Evolutionary conservation across 2,888 invertebrate species (phyloP), one percentile per base, ranked within the genome.

Genomic region (Sisyra terminalis): DNA sequence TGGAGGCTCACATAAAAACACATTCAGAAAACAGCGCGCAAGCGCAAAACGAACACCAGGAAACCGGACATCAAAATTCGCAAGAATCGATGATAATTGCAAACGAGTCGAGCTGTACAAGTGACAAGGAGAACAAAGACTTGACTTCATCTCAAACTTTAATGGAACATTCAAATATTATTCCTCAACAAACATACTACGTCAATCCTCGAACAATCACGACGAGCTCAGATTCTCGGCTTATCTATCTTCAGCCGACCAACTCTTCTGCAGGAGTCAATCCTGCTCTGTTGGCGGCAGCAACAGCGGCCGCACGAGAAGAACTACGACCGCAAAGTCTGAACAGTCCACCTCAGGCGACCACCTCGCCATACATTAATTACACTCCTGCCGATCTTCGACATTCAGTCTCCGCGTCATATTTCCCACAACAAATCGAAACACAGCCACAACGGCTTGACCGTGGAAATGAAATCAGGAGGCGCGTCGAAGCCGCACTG

Each of bases 1-100:
- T 90, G 83, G 89, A 89, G 58, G 74, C 82, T 11, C 89, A 90
- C 60, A 88, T 89, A 44, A 81, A 81, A 57, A 77, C 75, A 2
- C 83, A 83, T 55, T 75, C 79, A 31, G 77, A 78, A 45, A 66
- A 61, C 48, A 57, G 55, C 34, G 53, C 53, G 34, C 56, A 49
- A 49, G 49, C 50, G 29, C 48, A 52, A 45, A 49, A 52, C n/a
- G 45, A 29, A 31, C 31, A 40, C 9, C 15, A 13, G 3, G 11
- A 11, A 30, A 9, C 7, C 57, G 43, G 14, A 29, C 8, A 15
- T 17, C 14, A 38, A 11, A 38, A 38, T 11, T 17, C 38, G 10
- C 38, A 7, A 7, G 13, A 39, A 29, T n/a, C 15, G 11, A 11
- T 17, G 11, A 11, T 8, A 3, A 16, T 18, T 11, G 34, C 17